Conservation (phyloP, 2,888 invertebrate species). For the Rotaria magnacalcarata region DNA sequence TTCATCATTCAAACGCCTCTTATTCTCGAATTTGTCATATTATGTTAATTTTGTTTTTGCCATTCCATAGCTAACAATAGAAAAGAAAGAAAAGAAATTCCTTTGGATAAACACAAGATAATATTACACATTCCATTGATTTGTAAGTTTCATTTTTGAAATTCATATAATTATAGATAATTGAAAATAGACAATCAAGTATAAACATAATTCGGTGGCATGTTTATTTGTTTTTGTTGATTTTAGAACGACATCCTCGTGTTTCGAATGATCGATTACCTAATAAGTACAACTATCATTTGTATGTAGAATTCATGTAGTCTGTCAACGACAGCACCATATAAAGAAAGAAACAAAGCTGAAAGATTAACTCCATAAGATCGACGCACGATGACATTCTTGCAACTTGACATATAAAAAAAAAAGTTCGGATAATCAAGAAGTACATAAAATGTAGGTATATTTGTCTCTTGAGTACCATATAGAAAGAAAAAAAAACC, state of each 20-base stretch:
- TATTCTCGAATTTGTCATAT: no score
- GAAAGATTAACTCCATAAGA: background rate
- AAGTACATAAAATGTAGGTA: background rate
- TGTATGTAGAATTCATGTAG: background rate
- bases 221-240: background rate
- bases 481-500: no score
- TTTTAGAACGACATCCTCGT: background rate
- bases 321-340: background rate
- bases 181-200: background rate
- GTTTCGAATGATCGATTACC: background rate
- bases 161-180: background rate
- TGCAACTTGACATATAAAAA: background rate
- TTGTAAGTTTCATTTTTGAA: background rate
- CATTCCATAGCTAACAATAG: no score
- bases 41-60: no score
- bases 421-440: background rate
- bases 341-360: background rate
- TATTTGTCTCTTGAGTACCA: background rate
- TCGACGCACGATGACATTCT: background rate
- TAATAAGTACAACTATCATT: conserved; percentile 7
- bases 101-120: background rate
- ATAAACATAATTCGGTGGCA: background rate
- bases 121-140: background rate
- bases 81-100: no score
- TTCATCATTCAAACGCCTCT: no score